These are phyloP conservation scores for Vesta saturnalis DNA, from an alignment of 2,888 invertebrate species.

Conservation along the genomic window DNA sequence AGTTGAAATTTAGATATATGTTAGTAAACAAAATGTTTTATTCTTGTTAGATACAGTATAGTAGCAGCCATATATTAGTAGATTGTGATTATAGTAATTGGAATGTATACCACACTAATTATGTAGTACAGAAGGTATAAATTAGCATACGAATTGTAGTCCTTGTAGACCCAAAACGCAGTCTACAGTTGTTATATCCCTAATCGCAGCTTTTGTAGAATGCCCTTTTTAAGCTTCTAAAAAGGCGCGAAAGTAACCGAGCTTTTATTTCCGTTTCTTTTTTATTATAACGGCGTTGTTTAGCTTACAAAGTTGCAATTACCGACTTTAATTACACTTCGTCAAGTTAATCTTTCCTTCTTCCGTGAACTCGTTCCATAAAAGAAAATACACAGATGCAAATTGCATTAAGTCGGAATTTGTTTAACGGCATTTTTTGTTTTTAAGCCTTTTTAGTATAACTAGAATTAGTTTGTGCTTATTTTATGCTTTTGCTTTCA, in stretches of 20 bases:
- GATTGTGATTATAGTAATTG: conserved; percentile 5
- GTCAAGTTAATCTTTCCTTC: conserved; percentile 25
- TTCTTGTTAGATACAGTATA: too few relatives aligned
- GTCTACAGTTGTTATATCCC: conserved; percentile 16
- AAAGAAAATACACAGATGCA: conserved; percentile 10
- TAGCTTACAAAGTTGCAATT: conserved; percentile 36
- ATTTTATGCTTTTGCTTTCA: conserved; percentile 43
- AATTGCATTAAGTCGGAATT: conserved; percentile 10
- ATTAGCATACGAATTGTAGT: conserved; percentile 28
- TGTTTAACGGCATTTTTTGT: conserved; percentile 11
- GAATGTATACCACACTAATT: conserved; percentile 18
- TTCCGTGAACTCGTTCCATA: conserved; percentile 3
- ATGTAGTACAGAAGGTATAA: conserved; percentile 19
- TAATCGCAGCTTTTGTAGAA: conserved; percentile 24
- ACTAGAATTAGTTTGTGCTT: conserved; percentile 23
- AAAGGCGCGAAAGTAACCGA: conserved; percentile 36
- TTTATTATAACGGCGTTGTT: conserved; percentile 27
- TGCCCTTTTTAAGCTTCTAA: conserved; percentile 24
- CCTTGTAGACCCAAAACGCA: conserved; percentile 25
- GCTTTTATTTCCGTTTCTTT: conserved; percentile 21
- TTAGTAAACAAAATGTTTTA: too few relatives aligned
- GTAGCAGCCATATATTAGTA: neutral
- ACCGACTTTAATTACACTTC: conserved; percentile 31
- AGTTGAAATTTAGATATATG: conserved; percentile 54
- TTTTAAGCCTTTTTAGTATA: conserved; percentile 19